These are phyloP conservation scores for Sarcophaga variegata DNA, from an alignment of 2,888 invertebrate species.

Conservation along the genomic window DNA sequence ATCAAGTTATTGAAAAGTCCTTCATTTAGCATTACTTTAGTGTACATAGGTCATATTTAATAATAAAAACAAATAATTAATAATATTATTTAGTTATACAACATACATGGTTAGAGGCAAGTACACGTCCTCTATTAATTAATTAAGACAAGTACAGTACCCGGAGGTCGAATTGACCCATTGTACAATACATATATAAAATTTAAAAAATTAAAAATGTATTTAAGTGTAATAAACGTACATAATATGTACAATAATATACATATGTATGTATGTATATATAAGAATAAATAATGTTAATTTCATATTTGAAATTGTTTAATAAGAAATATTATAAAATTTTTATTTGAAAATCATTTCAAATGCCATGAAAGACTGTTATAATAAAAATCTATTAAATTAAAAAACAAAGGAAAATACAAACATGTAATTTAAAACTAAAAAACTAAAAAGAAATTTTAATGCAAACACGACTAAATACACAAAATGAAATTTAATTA, in stretches of 20 bases:
- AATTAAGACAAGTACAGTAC: no score
- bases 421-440: conserved; percentile 46
- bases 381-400: conserved; percentile 70
- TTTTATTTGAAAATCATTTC: conserved; percentile 41
- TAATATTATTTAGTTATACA: background rate
- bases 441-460: conserved; percentile 31
- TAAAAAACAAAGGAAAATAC: conserved; percentile 17
- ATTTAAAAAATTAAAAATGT: no score
- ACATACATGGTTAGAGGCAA: no score
- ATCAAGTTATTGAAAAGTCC: no score
- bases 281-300: conserved; percentile 20
- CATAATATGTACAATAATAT: conserved; percentile 22
- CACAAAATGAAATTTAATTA: no score
- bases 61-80: background rate
- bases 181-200: background rate
- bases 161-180: no score
- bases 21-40: no score
- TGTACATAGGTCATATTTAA: no score
- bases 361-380: conserved; percentile 75
- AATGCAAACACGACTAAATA: background rate
- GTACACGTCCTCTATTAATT: no score
- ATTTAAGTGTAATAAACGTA: conserved; percentile 19
- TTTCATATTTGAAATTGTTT: conserved; percentile 57
- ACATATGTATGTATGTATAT: conserved; percentile 5
- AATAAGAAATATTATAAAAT: conserved; percentile 50